phyloP scores from a whole-genome alignment of 2,888 invertebrate species.

The Phymatocera aterrima region DNA sequence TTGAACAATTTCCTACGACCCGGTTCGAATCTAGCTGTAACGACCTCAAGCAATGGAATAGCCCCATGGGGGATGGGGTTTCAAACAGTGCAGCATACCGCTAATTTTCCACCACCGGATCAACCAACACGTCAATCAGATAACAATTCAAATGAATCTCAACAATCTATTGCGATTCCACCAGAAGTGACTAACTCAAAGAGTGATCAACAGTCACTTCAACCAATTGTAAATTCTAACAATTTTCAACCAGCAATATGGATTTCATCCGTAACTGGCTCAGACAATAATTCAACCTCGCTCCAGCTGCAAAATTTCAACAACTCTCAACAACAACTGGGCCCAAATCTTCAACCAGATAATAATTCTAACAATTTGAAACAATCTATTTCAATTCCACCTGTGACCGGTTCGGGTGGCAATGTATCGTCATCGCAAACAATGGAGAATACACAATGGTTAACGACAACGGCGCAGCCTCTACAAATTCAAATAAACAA shows the following conservation, averaged over 20 bases:
- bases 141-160: neutral
- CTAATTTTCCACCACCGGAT: no score
- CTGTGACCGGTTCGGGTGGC: neutral
- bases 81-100: neutral
- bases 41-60: neutral
- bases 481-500: conserved; percentile 17
- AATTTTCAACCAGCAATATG: neutral
- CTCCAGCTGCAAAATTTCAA: neutral
- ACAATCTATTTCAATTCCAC: neutral
- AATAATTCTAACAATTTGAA: neutral
- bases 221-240: neutral
- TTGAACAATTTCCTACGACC: neutral
- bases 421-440: neutral
- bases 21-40: neutral
- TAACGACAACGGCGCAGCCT: neutral
- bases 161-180: neutral
- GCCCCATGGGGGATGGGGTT: no score
- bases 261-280: neutral
- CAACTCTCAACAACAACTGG: neutral
- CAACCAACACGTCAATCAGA: no score
- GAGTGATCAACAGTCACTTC: no score
- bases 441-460: conserved; percentile 1
- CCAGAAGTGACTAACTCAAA: no score
- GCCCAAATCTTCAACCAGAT: neutral
- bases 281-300: neutral